These are phyloP conservation scores for Stenotaenia linearis DNA, from an alignment of 2,888 invertebrate genomes.

Conservation along the genomic window DNA sequence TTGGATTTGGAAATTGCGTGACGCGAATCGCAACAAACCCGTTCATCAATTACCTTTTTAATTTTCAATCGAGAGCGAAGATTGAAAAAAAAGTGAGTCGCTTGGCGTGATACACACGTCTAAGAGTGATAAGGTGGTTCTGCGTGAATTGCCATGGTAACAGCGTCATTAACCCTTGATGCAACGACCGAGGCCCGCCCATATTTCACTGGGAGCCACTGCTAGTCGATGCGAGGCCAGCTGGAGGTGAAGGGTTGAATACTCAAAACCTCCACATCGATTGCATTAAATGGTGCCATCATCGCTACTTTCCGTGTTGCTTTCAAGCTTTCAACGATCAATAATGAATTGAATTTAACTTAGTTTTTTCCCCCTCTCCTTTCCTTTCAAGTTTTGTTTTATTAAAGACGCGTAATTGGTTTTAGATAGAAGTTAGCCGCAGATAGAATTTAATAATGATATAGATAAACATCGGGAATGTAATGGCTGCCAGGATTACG, in stretches of 20 bases:
- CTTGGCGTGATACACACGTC: not conserved
- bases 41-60: not conserved
- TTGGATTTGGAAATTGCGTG: not conserved
- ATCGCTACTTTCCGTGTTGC: not conserved
- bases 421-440: too few species aligned
- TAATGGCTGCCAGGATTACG: too few species aligned
- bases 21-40: not conserved
- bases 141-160: slow-evolving; percentile 4
- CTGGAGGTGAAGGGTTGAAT: slow-evolving; percentile 9
- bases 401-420: not conserved
- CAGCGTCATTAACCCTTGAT: not conserved
- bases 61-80: not conserved
- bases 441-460: too few species aligned
- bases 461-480: too few species aligned
- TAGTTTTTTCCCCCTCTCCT: not conserved
- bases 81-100: not conserved
- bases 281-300: not conserved
- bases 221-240: slow-evolving; percentile 1
- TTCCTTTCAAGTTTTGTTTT: not conserved
- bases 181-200: not conserved
- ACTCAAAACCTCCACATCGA: slow-evolving; percentile 4
- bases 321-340: not conserved
- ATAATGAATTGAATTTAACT: not conserved
- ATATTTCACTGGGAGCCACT: not conserved
- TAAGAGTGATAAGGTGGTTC: not conserved